phyloP scores from a whole-genome alignment of 2,113 vertebrate species.

The Trichechus manatus region DNA sequence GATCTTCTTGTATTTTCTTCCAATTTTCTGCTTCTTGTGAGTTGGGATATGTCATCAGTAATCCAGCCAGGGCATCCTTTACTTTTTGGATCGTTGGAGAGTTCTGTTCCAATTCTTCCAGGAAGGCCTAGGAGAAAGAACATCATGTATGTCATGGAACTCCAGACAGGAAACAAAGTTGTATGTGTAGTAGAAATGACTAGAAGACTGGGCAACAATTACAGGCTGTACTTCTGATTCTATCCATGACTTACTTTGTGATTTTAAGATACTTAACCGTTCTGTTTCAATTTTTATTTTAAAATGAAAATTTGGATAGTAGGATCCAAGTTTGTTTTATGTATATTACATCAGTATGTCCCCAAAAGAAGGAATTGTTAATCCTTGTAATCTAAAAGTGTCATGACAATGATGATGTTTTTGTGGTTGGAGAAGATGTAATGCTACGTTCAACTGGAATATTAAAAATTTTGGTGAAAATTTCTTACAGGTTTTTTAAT shows the following conservation, averaged over 20 bases:
- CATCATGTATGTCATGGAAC: not conserved
- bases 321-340: constrained; percentile 43
- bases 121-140: constrained; percentile 90
- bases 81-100: constrained; percentile 94
- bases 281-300: constrained; percentile 58
- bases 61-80: constrained; percentile 91
- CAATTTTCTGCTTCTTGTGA: constrained; percentile 95
- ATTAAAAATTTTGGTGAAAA: constrained; percentile 56
- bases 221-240: not conserved
- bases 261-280: constrained; percentile 42
- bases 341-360: not conserved
- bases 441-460: not conserved
- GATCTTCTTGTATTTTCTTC: constrained; percentile 95
- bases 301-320: constrained; percentile 48
- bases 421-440: not conserved
- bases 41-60: constrained; percentile 93
- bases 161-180: not conserved
- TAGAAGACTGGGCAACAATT: not conserved
- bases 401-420: not conserved
- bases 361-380: constrained; percentile 3
- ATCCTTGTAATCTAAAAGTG: not conserved
- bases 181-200: not conserved
- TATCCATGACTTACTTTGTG: not conserved
- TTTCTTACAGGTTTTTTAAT: not conserved
- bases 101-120: constrained; percentile 94